These are phyloP conservation scores for Autographa gamma DNA, from an alignment of 2,888 invertebrate species.

Conservation along the genomic window DNA sequence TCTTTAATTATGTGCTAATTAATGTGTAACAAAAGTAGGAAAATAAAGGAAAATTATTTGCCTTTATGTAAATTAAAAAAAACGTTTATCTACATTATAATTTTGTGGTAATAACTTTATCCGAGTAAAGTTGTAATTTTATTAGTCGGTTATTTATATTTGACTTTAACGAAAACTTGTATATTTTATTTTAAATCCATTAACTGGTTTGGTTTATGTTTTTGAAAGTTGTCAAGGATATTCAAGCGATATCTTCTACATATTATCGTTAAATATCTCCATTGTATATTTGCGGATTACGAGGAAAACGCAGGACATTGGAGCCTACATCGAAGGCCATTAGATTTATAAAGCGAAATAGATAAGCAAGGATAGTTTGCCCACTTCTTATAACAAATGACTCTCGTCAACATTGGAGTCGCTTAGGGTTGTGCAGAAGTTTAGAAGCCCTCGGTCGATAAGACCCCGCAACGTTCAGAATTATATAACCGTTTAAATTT, in stretches of 20 bases:
- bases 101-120: no score
- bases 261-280: slow-evolving; percentile 1
- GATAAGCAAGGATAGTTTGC: neutral
- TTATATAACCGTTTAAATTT: neutral
- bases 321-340: slow-evolving; percentile 12
- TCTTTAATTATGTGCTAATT: no score
- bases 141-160: no score
- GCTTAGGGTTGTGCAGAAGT: no score
- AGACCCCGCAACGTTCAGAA: neutral
- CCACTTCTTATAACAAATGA: neutral
- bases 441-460: neutral
- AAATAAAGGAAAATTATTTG: no score
- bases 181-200: neutral
- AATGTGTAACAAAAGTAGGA: no score
- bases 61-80: no score
- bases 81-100: no score
- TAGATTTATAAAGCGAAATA: neutral
- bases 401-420: neutral
- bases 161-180: neutral
- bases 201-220: neutral
- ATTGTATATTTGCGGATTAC: slow-evolving; percentile 11
- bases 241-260: neutral
- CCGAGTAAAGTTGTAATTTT: no score
- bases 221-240: neutral
- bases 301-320: slow-evolving; percentile 9